phyloP scores from a whole-genome alignment of 1,140 invertebrate species.

The Galendromus occidentalis region DNA sequence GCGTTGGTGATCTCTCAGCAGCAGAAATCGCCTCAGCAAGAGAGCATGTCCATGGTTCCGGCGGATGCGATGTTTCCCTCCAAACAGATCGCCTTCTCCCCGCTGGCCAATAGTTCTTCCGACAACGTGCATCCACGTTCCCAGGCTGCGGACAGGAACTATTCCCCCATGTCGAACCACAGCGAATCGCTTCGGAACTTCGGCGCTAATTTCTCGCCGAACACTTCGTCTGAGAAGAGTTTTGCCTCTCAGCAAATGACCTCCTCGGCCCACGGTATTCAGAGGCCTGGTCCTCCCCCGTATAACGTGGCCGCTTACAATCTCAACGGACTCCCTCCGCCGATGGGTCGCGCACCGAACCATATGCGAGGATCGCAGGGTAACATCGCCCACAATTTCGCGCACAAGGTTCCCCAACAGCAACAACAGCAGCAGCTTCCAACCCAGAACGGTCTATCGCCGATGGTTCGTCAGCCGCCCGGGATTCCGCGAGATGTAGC shows the following conservation, averaged over 20 bases:
- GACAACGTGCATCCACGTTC: conserved; percentile 6
- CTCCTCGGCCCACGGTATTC: conserved; percentile 23
- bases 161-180: conserved; percentile 7
- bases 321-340: not conserved
- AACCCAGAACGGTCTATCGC: not conserved
- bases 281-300: not conserved
- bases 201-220: not conserved
- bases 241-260: not conserved
- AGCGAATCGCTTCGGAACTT: not conserved
- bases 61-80: no score
- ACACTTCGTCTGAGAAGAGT: conserved; percentile 2
- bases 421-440: not conserved
- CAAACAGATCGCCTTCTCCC: not conserved
- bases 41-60: not conserved
- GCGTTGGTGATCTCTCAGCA: not conserved
- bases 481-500: not conserved
- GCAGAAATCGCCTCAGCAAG: not conserved
- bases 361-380: not conserved
- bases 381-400: not conserved
- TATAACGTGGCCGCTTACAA: conserved; percentile 2
- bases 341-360: not conserved
- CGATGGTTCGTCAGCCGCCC: not conserved
- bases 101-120: not conserved
- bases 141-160: not conserved
- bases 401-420: not conserved